Conservation (phyloP, 2,113 vertebrate genomes). For the Phaethon lepturus region DNA sequence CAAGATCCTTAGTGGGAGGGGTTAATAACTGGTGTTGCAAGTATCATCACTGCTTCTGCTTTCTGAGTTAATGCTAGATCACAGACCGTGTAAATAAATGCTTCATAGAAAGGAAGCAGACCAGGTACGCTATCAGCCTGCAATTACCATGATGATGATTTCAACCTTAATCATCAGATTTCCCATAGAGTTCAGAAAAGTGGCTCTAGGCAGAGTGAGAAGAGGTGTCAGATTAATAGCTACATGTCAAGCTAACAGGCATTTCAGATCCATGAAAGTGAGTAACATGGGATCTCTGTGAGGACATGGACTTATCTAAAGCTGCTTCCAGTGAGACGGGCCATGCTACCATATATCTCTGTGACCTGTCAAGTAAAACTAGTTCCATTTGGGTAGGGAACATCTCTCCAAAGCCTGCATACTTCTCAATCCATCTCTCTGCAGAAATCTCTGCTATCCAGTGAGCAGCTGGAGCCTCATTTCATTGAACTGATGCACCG, state of each 20-base stretch:
- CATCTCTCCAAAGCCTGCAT: not conserved
- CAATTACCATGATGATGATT: not conserved
- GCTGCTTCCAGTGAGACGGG: not conserved
- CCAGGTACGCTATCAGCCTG: not conserved
- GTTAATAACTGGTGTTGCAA: not conserved
- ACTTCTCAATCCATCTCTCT: not conserved
- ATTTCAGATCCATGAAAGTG: not conserved
- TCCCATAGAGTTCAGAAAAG: not conserved
- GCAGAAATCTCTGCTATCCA: not conserved
- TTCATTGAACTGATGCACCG: not conserved
- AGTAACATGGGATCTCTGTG: not conserved
- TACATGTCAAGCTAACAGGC: not conserved
- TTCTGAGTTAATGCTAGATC: not conserved
- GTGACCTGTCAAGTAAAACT: not conserved
- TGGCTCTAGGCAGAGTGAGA: not conserved
- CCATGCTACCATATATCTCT: not conserved
- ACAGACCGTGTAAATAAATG: not conserved
- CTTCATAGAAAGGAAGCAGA: not conserved
- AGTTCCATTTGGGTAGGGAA: not conserved
- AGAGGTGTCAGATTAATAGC: not conserved
- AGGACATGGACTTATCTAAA: not conserved
- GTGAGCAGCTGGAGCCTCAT: not conserved
- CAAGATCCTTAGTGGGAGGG: not conserved
- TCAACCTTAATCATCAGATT: not conserved
- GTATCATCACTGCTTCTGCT: not conserved